phyloP scores from a whole-genome alignment of 2,797 vertebrate species.

The Epinephelus malabaricus region DNA sequence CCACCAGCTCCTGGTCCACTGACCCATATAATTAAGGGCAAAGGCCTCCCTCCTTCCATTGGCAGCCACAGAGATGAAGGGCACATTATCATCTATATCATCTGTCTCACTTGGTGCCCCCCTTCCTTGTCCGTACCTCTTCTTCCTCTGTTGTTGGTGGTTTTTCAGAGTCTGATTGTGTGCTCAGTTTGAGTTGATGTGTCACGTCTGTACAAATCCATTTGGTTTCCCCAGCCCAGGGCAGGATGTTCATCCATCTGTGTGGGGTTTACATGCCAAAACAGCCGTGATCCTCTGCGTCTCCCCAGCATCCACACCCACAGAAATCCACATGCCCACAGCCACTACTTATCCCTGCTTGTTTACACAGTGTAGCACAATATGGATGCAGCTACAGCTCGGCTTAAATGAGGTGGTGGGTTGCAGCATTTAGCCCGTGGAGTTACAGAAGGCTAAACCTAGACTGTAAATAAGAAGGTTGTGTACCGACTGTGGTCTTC shows the following conservation, averaged over 20 bases:
- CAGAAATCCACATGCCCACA: conserved; percentile 48
- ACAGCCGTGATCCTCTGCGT: conserved; percentile 47
- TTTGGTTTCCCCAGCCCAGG: conserved; percentile 44
- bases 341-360: conserved; percentile 50
- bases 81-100: conserved; percentile 70
- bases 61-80: conserved; percentile 61
- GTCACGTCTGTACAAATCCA: conserved; percentile 61
- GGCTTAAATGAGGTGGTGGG: conserved; percentile 38
- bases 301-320: conserved; percentile 50
- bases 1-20: conserved; percentile 67
- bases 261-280: conserved; percentile 67
- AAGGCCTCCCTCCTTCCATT: conserved; percentile 64
- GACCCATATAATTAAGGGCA: conserved; percentile 82
- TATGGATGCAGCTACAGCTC: conserved; percentile 51
- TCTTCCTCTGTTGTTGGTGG: neutral
- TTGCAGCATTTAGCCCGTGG: conserved; percentile 34
- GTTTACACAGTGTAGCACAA: conserved; percentile 51
- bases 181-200: conserved; percentile 43
- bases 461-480: conserved; percentile 30
- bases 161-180: conserved; percentile 26
- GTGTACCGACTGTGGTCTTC: conserved; percentile 15
- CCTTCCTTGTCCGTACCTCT: neutral
- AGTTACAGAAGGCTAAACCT: conserved; percentile 22
- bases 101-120: conserved; percentile 47
- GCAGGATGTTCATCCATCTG: conserved; percentile 67